A percentile compares a stretch with the other conserved stretches of the same genome.
phyloP scores from a whole-genome alignment of 2,888 invertebrate species.

The Callyntrura sp. region DNA sequence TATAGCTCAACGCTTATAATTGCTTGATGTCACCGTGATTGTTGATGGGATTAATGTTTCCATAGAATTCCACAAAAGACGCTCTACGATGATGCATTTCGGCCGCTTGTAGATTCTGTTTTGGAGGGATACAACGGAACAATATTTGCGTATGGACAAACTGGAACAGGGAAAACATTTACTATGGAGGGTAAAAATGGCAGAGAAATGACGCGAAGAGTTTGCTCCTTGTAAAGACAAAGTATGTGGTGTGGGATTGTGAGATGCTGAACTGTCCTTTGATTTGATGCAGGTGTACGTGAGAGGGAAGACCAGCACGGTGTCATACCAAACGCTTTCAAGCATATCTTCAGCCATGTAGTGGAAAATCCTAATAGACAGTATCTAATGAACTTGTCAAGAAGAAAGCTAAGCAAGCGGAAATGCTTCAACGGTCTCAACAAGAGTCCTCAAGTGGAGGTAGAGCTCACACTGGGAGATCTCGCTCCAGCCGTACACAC shows the following conservation, averaged over 20 bases:
- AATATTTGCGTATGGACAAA: constrained; percentile 99
- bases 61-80: constrained; percentile 93
- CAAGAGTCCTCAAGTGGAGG: constrained; percentile 62
- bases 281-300: constrained; percentile 87
- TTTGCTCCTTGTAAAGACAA: background rate
- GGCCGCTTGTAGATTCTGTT: constrained; percentile 97
- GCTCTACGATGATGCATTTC: constrained; percentile 98
- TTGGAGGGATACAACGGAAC: constrained; percentile 99
- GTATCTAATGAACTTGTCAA: constrained; percentile 90
- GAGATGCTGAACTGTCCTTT: background rate
- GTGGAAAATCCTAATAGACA: constrained; percentile 88
- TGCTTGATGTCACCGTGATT: too few species aligned
- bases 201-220: background rate
- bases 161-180: constrained; percentile 95
- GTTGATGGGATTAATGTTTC: background rate
- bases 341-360: constrained; percentile 98
- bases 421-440: constrained; percentile 73
- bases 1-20: too few species aligned
- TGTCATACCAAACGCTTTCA: constrained; percentile 98
- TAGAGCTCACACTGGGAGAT: constrained; percentile 58
- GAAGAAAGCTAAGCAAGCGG: constrained; percentile 71
- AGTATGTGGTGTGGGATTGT: background rate
- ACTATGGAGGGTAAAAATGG: constrained; percentile 88
- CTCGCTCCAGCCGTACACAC: constrained; percentile 64
- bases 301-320: constrained; percentile 91